Conservation (phyloP, 2,888 invertebrate genomes). For the Globia sparganii region DNA sequence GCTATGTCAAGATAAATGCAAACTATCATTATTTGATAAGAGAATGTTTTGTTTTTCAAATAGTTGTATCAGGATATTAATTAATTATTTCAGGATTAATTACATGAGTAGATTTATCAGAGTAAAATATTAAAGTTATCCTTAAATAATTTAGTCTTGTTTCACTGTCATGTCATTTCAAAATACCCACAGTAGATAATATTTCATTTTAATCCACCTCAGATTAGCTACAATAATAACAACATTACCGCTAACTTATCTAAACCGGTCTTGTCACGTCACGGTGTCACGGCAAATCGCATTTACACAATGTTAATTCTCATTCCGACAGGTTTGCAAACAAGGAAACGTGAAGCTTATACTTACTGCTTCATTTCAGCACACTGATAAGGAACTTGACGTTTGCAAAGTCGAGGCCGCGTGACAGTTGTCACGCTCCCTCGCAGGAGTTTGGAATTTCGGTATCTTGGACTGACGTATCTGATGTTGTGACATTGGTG, state of each 20-base stretch:
- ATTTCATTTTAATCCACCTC: slow-evolving; percentile 35
- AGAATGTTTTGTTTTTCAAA: neutral
- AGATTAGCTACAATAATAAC: slow-evolving; percentile 54
- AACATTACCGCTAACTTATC: slow-evolving; percentile 60
- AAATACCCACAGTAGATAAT: slow-evolving; percentile 22
- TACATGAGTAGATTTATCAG: neutral
- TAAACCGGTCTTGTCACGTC: slow-evolving; percentile 57
- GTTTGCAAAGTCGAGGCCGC: slow-evolving; percentile 75
- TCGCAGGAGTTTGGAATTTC: slow-evolving; percentile 68
- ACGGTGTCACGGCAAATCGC: slow-evolving; percentile 57
- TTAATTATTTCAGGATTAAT: neutral
- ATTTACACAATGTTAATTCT: slow-evolving; percentile 59
- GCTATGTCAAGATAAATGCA: neutral
- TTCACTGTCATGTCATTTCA: slow-evolving; percentile 8
- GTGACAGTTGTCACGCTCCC: slow-evolving; percentile 77
- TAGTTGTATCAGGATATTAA: too few relatives aligned
- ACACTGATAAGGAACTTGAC: slow-evolving; percentile 74
- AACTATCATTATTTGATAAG: neutral
- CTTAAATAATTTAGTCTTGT: slow-evolving; percentile 9
- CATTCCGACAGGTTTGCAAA: slow-evolving; percentile 55
- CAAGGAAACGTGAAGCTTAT: slow-evolving; percentile 44
- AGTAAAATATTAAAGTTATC: neutral
- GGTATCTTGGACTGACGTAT: slow-evolving; percentile 67
- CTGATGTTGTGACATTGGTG: slow-evolving; percentile 51
- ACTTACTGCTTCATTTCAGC: slow-evolving; percentile 59